Evolutionary conservation across 2,888 invertebrate species (phyloP), one percentile per base, ranked within the genome.

Genomic region (Helleia helle): DNA sequence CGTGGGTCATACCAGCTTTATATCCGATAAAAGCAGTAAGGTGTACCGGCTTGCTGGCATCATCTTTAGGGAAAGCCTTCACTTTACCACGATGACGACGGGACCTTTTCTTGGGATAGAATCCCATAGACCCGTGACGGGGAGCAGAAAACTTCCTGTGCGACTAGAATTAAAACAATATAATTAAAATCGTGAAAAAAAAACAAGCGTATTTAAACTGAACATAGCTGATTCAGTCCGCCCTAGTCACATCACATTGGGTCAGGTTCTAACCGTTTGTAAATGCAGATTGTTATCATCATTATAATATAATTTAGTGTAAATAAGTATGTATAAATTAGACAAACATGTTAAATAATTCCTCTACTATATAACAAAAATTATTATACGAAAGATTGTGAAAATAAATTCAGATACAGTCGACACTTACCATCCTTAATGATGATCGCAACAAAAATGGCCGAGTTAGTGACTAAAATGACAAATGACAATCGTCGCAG

Each of bases 1-100:
- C 94, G 79, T 99, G 99, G 64, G 97, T 98, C 99, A 99, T 99
- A 75, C 99, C 99, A 69, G 99, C 99, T 81, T 99, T 99, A 87
- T 98, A 99, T 46, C 95, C 97, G 60, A 99, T 89, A 72, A 99
- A 99, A 36, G 98, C 96, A 1, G 99, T 99, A 47, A 99, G 87
- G 85, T 99, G 98, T 2, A 99, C 96, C 29, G 99, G 99, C 79
- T 99, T 99, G 62, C 87, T 91, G 18, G 93, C 87, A 74, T 99
- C 97, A 90, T 99, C 99, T 73, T 95, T 98, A 22, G 99, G 99
- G 89, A 99, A 99, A 41, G 99, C 96, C 95, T 99, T 99, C 52
- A 97, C 96, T 86, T 98, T 99, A 62, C 99, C 99, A 86, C 98
- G 94, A 88, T 97, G 97, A 69, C 97, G 93, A 55, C 90, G 90